These are phyloP conservation scores for Atethmia centrago DNA, from an alignment of 2,888 invertebrate species.

Conservation along the genomic window DNA sequence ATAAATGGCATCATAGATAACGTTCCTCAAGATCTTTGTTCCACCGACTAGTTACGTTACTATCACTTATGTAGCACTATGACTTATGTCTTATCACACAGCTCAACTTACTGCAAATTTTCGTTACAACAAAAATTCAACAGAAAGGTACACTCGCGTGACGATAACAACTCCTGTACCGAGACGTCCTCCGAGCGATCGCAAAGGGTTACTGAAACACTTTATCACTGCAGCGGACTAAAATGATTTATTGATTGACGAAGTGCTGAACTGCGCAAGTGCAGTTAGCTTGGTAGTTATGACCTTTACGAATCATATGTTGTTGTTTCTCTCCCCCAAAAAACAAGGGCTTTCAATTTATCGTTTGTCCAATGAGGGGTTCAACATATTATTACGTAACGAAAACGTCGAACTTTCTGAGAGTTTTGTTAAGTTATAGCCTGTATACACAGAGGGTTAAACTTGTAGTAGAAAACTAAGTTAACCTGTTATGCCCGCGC, in stretches of 20 bases:
- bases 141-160: slow-evolving; percentile 42
- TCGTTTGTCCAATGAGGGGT: background rate
- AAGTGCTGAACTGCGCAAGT: slow-evolving; percentile 49
- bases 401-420: background rate
- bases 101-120: slow-evolving; percentile 26
- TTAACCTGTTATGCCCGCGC: too few species aligned
- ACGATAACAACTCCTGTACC: background rate
- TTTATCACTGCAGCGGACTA: slow-evolving; percentile 5
- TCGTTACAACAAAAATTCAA: slow-evolving; percentile 25
- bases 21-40: background rate
- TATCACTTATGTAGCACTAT: background rate
- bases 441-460: too few species aligned
- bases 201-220: background rate
- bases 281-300: slow-evolving; percentile 26
- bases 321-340: slow-evolving; percentile 36
- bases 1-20: slow-evolving; percentile 32
- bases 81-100: background rate
- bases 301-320: slow-evolving; percentile 7
- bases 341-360: slow-evolving; percentile 7
- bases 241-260: slow-evolving; percentile 45
- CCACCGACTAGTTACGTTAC: background rate
- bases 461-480: background rate
- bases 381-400: background rate
- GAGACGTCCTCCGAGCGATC: background rate
- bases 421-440: background rate